Conservation (phyloP, 2,888 invertebrate genomes). For the Globia sparganii region DNA sequence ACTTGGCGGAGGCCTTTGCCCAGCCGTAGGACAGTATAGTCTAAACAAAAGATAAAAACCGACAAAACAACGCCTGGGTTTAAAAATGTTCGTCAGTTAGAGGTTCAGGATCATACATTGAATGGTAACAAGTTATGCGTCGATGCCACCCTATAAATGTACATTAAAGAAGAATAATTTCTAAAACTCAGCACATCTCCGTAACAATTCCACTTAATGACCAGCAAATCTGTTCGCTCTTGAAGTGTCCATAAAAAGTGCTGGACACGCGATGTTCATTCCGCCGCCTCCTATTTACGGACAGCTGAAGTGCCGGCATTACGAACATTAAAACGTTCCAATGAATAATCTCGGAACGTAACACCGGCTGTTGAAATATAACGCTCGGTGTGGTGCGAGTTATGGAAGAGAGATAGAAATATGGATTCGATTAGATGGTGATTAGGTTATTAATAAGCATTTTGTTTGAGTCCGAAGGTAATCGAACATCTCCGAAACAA, state of each 20-base stretch:
- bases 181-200: conserved; percentile 7
- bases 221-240: conserved; percentile 41
- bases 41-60: no score
- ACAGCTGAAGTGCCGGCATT: conserved; percentile 67
- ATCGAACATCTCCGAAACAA: background rate
- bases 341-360: conserved; percentile 74
- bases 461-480: background rate
- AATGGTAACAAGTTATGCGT: no score
- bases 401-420: background rate
- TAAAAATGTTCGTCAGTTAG: no score
- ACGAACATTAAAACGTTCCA: conserved; percentile 71
- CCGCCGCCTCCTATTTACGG: conserved; percentile 65
- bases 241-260: conserved; percentile 57
- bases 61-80: no score
- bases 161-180: background rate
- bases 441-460: background rate
- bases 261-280: conserved; percentile 61
- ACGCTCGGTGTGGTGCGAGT: conserved; percentile 43
- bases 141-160: background rate
- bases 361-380: conserved; percentile 69
- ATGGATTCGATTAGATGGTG: background rate
- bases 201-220: conserved; percentile 47
- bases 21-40: no score
- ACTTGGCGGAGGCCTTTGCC: no score
- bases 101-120: no score